These are phyloP conservation scores for Planococcus citri DNA, from an alignment of 1,140 invertebrate species.

Conservation along the genomic window DNA sequence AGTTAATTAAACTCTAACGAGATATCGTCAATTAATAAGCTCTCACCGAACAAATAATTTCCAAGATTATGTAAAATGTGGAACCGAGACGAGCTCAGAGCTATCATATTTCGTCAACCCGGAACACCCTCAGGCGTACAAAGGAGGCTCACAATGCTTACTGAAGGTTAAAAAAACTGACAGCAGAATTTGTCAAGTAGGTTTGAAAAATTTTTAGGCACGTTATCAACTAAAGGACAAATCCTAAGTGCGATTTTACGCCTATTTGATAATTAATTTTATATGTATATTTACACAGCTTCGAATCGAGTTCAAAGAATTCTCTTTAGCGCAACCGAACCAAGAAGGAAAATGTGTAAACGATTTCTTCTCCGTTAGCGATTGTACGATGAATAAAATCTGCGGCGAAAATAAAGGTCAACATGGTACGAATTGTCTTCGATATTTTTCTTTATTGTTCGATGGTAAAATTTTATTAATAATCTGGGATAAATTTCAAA, in stretches of 20 bases:
- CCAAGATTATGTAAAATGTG: slow-evolving; percentile 53
- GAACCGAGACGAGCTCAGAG: slow-evolving; percentile 52
- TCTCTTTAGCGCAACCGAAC: slow-evolving; percentile 56
- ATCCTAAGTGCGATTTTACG: too few relatives aligned
- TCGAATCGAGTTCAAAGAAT: slow-evolving; percentile 60
- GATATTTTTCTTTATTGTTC: neutral
- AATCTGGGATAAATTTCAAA: too few relatives aligned
- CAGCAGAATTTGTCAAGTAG: slow-evolving; percentile 58
- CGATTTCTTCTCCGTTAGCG: slow-evolving; percentile 55
- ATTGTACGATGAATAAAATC: slow-evolving; percentile 51
- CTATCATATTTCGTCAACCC: slow-evolving; percentile 72
- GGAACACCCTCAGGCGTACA: slow-evolving; percentile 51
- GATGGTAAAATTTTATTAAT: too few relatives aligned
- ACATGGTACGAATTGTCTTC: slow-evolving; percentile 41
- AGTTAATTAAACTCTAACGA: slow-evolving; percentile 34
- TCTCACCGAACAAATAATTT: neutral
- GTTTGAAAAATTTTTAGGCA: neutral
- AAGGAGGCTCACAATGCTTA: slow-evolving; percentile 51
- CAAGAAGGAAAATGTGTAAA: slow-evolving; percentile 54
- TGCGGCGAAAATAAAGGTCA: slow-evolving; percentile 71
- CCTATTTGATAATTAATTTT: neutral
- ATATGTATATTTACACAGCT: slow-evolving; percentile 45
- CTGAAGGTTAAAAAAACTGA: slow-evolving; percentile 55
- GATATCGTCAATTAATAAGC: neutral
- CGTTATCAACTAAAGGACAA: too few relatives aligned